Evolutionary conservation across 2,888 invertebrate species (phyloP).

Genomic region (Cerceris ruficornis): DNA sequence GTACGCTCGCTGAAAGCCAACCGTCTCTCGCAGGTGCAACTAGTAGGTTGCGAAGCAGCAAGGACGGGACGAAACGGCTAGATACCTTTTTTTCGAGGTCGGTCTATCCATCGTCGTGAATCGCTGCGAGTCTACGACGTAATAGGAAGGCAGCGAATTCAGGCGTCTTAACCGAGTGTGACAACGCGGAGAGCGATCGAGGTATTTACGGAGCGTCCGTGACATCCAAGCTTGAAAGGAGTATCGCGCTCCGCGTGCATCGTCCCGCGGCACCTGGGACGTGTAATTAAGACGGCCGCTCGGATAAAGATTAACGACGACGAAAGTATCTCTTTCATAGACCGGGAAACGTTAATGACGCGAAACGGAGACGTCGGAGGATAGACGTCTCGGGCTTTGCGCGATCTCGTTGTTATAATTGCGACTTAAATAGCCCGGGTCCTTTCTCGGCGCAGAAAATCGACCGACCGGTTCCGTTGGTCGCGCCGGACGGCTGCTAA

Average conservation of each 20-base stretch:
- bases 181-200: not conserved
- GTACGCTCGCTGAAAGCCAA: conserved; percentile 14
- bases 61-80: conserved; percentile 15
- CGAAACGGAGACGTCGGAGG: conserved; percentile 2
- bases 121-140: not conserved
- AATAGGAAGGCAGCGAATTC: conserved; percentile 4
- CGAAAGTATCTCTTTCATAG: conserved; percentile 29
- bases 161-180: not conserved
- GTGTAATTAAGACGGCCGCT: conserved; percentile 33
- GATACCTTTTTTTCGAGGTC: conserved; percentile 5
- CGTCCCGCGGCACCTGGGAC: conserved; percentile 1
- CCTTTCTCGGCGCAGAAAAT: conserved; percentile 11
- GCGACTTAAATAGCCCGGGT: conserved; percentile 2
- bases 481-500: not conserved
- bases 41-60: conserved; percentile 1
- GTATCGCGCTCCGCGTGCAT: conserved; percentile 12
- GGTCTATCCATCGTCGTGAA: conserved; percentile 5
- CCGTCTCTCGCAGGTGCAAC: conserved; percentile 34
- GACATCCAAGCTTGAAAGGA: conserved; percentile 20
- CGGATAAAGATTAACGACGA: conserved; percentile 44
- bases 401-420: conserved; percentile 14
- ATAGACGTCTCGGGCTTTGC: not conserved
- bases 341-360: conserved; percentile 32
- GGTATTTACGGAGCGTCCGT: conserved; percentile 16
- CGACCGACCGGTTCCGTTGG: not conserved